These are phyloP conservation scores for Rallus limicola DNA, from an alignment of 2,113 vertebrate genomes.

Conservation along the genomic window DNA sequence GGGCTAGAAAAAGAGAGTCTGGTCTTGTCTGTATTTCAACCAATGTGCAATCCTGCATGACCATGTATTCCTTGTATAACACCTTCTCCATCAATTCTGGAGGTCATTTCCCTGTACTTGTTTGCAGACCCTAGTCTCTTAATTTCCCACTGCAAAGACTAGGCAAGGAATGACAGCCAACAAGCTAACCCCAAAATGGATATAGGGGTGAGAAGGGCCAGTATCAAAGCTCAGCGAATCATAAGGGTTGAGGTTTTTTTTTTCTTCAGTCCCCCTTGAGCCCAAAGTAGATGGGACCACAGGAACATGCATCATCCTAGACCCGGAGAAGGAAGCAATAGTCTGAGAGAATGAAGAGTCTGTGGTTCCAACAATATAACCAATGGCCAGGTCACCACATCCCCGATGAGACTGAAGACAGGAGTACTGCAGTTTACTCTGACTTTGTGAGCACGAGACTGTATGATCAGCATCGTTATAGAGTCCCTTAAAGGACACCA, in stretches of 20 bases:
- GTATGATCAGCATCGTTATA: not conserved
- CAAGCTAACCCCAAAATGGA: not conserved
- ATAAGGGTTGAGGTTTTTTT: accelerated
- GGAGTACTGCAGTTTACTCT: not conserved
- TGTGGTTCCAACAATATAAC: not conserved
- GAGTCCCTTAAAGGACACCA: not conserved
- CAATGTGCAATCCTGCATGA: not conserved
- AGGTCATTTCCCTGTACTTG: not conserved
- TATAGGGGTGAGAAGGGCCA: not conserved
- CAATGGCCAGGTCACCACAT: not conserved
- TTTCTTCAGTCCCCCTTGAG: not conserved
- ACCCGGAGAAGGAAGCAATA: not conserved
- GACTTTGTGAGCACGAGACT: not conserved
- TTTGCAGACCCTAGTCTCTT: not conserved
- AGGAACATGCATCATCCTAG: not conserved
- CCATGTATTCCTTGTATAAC: not conserved
- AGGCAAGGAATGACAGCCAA: not conserved
- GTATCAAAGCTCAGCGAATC: not conserved
- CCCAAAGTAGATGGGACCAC: not conserved
- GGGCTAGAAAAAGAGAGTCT: not conserved
- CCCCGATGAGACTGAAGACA: not conserved
- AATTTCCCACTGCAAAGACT: not conserved
- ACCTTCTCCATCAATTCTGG: not conserved
- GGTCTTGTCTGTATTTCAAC: not conserved
- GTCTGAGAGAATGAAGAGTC: not conserved